Evolutionary conservation across 2,888 invertebrate species (phyloP).

Genomic region (Noctua janthe): DNA sequence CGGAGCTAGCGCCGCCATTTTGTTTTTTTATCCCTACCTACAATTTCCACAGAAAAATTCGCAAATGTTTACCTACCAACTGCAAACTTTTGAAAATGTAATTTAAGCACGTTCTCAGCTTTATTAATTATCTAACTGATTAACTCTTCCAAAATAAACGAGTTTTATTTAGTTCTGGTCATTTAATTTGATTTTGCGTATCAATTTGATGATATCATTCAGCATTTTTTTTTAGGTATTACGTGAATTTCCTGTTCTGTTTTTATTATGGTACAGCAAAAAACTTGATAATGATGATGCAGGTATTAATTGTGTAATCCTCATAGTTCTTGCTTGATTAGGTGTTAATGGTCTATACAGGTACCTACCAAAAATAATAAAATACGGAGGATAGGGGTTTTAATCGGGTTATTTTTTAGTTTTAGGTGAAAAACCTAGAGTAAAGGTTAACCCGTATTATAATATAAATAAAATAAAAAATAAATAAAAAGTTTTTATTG

Average conservation of each 20-base stretch:
- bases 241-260: conserved; percentile 32
- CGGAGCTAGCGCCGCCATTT: no score
- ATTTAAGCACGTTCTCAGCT: not conserved
- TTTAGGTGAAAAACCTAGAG: no score
- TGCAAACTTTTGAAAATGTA: not conserved
- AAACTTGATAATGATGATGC: conserved; percentile 3
- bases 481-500: no score
- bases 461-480: no score
- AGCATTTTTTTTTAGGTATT: not conserved
- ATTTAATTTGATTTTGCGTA: not conserved
- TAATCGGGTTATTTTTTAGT: no score
- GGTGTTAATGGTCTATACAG: no score
- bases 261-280: conserved; percentile 10
- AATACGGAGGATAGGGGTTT: no score
- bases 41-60: not conserved
- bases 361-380: no score
- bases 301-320: not conserved
- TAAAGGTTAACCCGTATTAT: no score
- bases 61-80: not conserved
- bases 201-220: not conserved
- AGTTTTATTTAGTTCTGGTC: not conserved
- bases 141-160: not conserved
- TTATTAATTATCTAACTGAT: not conserved
- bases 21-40: not conserved
- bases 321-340: not conserved